Conservation (phyloP, 2,797 vertebrate species). For the Scyliorhinus canicula region DNA sequence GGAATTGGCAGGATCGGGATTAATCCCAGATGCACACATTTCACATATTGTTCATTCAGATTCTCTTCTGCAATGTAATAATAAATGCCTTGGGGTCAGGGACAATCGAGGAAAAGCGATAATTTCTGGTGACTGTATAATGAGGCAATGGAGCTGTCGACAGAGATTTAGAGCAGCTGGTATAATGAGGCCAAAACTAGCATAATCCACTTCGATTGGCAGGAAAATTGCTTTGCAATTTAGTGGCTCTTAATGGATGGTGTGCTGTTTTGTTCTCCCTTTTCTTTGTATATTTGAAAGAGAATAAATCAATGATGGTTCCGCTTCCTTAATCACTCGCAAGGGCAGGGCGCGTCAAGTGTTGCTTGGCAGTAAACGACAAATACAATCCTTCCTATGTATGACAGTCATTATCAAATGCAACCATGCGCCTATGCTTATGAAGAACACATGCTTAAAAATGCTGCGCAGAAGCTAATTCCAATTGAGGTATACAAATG, state of each 20-base stretch:
- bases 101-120: background rate
- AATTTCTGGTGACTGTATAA: background rate
- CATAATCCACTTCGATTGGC: background rate
- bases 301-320: background rate
- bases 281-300: background rate
- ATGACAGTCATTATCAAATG: background rate
- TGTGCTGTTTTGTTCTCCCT: background rate
- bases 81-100: background rate
- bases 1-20: background rate
- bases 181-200: background rate
- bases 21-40: background rate
- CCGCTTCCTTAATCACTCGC: background rate
- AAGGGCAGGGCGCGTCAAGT: background rate
- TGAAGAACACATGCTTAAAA: background rate
- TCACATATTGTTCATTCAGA: background rate
- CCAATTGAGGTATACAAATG: background rate
- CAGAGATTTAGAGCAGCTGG: background rate
- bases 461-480: background rate
- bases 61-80: background rate
- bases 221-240: constrained; percentile 20
- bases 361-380: background rate
- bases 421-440: background rate
- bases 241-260: constrained; percentile 4
- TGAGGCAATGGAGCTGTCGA: background rate
- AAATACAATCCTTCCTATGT: background rate